Percentiles rank a stretch among this genome's conserved stretches.
phyloP scores from a whole-genome alignment of 2,113 vertebrate species.

The Laticauda colubrina region DNA sequence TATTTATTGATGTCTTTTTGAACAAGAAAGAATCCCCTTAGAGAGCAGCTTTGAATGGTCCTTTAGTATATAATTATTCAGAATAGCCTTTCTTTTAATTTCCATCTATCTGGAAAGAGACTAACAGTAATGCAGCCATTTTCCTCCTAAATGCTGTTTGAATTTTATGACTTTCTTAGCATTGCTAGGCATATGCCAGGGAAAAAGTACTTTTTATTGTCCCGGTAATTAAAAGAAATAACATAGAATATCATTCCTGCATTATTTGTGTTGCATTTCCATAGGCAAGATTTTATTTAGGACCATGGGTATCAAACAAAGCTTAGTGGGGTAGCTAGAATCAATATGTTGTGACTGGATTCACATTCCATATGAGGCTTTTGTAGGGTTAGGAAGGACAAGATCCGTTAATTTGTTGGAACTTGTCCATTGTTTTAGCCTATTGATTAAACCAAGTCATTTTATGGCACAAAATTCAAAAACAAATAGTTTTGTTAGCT shows the following conservation, averaged over 20 bases:
- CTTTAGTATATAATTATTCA: slow-evolving; percentile 31
- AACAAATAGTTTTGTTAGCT: neutral
- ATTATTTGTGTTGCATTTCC: neutral
- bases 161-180: slow-evolving; percentile 22
- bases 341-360: neutral
- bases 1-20: slow-evolving; percentile 14
- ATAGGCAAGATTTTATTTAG: neutral
- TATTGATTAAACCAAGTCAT: neutral
- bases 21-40: slow-evolving; percentile 19
- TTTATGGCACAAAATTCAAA: neutral
- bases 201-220: slow-evolving; percentile 3
- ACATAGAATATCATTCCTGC: neutral
- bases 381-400: neutral
- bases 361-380: neutral
- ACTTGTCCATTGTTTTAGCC: neutral
- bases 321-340: neutral
- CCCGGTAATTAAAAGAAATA: neutral
- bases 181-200: slow-evolving; percentile 2
- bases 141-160: slow-evolving; percentile 5
- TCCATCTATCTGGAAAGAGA: slow-evolving; percentile 22
- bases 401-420: neutral
- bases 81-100: slow-evolving; percentile 29
- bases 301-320: neutral
- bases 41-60: slow-evolving; percentile 3
- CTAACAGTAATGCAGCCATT: slow-evolving; percentile 25